Evolutionary conservation across 2,797 vertebrate genomes (phyloP).

Genomic region (Aulostomus chinensis): DNA sequence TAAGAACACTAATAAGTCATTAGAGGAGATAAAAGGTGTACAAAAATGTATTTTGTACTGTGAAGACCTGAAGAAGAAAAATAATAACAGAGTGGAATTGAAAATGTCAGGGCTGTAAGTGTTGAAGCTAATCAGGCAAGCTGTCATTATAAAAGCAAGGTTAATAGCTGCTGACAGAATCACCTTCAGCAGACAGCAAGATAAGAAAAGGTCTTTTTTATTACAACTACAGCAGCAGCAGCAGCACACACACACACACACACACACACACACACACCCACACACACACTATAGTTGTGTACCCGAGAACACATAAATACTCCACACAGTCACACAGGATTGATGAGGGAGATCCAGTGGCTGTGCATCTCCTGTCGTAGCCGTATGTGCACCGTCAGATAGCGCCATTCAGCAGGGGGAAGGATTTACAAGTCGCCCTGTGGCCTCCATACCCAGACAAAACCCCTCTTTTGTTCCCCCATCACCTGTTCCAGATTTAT

Average conservation of each 20-base stretch:
- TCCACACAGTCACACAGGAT: conserved; percentile 58
- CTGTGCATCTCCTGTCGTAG: conserved; percentile 80
- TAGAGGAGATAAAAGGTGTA: conserved; percentile 17
- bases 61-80: conserved; percentile 13
- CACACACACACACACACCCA: neutral
- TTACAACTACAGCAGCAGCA: conserved; percentile 6
- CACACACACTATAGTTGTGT: neutral
- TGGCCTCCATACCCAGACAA: conserved; percentile 81
- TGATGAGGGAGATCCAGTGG: conserved; percentile 78
- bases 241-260: conserved; percentile 1
- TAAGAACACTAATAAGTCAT: conserved; percentile 37
- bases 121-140: conserved; percentile 88
- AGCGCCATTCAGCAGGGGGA: conserved; percentile 83
- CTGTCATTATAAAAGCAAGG: conserved; percentile 88
- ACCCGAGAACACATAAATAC: conserved; percentile 18
- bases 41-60: conserved; percentile 19
- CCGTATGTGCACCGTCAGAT: conserved; percentile 86
- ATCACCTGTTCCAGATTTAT: conserved; percentile 90
- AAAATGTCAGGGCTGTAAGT: conserved; percentile 75
- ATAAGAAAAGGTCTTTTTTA: conserved; percentile 82
- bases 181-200: conserved; percentile 88
- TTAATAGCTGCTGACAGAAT: conserved; percentile 92
- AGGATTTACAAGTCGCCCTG: conserved; percentile 87
- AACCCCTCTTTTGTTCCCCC: conserved; percentile 86
- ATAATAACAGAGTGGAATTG: conserved; percentile 30